These are phyloP conservation scores for Argya squamiceps DNA, from an alignment of 2,797 vertebrate species.

Conservation along the genomic window DNA sequence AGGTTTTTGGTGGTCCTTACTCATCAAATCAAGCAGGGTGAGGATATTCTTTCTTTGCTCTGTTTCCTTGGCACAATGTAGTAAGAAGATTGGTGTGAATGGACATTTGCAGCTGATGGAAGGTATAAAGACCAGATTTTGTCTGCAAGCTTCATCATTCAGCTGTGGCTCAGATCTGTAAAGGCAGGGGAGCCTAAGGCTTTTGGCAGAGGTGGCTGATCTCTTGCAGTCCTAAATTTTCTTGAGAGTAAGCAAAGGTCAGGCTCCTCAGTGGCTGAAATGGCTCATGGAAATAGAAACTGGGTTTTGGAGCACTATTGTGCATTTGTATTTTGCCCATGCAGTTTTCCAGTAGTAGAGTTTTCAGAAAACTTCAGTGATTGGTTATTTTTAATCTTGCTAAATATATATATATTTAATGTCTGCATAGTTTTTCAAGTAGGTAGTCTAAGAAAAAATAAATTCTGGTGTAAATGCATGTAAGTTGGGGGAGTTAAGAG, in stretches of 20 bases:
- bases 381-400: neutral
- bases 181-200: neutral
- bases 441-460: neutral
- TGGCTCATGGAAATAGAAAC: neutral
- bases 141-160: neutral
- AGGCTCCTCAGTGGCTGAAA: neutral
- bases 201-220: neutral
- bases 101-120: neutral
- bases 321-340: neutral
- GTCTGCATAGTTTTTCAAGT: neutral
- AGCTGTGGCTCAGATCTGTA: neutral
- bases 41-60: neutral
- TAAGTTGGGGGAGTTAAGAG: neutral
- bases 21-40: neutral
- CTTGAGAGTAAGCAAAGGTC: neutral
- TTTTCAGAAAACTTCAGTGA: neutral
- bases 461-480: neutral
- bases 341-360: neutral
- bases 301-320: neutral
- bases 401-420: neutral
- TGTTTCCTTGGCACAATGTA: neutral
- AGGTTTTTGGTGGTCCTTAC: neutral
- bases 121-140: neutral
- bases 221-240: neutral
- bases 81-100: neutral